Conservation (phyloP, 92 coral and sea anemone species). For the Diadumene lineata region DNA sequence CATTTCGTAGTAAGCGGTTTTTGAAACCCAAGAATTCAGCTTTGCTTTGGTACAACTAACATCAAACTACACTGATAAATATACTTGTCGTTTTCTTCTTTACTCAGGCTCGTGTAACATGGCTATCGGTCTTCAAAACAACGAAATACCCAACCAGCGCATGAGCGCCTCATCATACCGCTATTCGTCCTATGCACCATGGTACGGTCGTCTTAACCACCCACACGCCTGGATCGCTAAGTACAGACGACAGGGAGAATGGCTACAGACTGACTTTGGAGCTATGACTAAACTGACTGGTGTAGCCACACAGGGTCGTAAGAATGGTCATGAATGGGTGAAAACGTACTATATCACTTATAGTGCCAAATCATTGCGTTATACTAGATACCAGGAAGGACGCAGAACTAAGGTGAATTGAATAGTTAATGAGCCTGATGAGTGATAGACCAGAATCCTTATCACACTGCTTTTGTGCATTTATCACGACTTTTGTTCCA, state of each 20-base stretch:
- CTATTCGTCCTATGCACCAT: constrained; percentile 66
- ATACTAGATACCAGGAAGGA: constrained; percentile 55
- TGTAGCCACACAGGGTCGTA: constrained; percentile 81
- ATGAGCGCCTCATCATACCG: constrained; percentile 71
- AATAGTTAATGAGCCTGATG: background rate
- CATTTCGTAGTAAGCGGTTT: too few relatives aligned
- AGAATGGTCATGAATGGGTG: constrained; percentile 78
- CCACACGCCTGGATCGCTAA: constrained; percentile 77
- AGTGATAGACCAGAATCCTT: too few relatives aligned
- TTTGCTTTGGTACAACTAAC: too few relatives aligned
- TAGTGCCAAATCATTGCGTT: constrained; percentile 67
- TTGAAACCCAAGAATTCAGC: too few relatives aligned
- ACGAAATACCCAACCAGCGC: constrained; percentile 71
- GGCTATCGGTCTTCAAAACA: constrained; percentile 77
- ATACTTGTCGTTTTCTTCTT: too few relatives aligned
- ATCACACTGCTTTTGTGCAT: too few relatives aligned
- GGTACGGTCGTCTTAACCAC: constrained; percentile 64
- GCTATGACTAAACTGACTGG: constrained; percentile 61
- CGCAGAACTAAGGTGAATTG: constrained; percentile 56
- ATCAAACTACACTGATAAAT: too few relatives aligned
- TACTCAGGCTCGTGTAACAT: constrained; percentile 63
- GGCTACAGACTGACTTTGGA: constrained; percentile 79
- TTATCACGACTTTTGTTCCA: too few relatives aligned
- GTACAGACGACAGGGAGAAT: constrained; percentile 50
- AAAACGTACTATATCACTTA: constrained; percentile 58